Evolutionary conservation across 2,888 invertebrate species (phyloP).

Genomic region (Netelia virgata): DNA sequence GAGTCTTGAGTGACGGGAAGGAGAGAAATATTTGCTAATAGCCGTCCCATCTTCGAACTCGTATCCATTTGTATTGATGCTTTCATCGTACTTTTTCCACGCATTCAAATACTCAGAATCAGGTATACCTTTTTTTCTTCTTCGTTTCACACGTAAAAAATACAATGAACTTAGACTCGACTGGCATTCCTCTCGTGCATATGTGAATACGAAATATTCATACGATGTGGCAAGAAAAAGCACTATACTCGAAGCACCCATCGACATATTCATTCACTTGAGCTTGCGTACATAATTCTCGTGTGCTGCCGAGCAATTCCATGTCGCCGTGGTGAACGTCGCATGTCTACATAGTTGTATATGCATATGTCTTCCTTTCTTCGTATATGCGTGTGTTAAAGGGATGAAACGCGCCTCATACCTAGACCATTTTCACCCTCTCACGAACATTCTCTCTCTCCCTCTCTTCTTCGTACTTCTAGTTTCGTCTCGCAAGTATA

Average conservation of each 20-base stretch:
- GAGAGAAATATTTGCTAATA: conserved; percentile 1
- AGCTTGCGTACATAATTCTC: conserved; percentile 29
- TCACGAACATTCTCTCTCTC: conserved; percentile 21
- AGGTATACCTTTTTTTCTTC: neutral
- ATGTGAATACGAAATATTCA: conserved; percentile 14
- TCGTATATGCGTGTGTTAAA: conserved; percentile 24
- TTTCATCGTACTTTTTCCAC: too few species aligned
- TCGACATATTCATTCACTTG: conserved; percentile 44
- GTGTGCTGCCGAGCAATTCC: conserved; percentile 31
- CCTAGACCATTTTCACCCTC: neutral
- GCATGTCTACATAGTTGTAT: neutral
- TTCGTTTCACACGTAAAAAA: neutral
- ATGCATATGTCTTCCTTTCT: conserved; percentile 23
- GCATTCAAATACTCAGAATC: too few species aligned
- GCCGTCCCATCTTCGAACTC: neutral
- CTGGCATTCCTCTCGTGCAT: neutral
- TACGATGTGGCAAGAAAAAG: conserved; percentile 41
- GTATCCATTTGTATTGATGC: too few species aligned
- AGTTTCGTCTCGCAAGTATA: conserved; percentile 21
- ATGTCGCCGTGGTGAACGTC: conserved; percentile 25
- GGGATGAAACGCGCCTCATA: conserved; percentile 29
- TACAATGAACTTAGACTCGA: neutral
- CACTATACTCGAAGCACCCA: conserved; percentile 38
- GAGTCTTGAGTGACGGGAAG: neutral
- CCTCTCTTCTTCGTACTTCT: neutral